Evolutionary conservation across 2,888 invertebrate genomes (phyloP).

Genomic region (Troilus luridus): DNA sequence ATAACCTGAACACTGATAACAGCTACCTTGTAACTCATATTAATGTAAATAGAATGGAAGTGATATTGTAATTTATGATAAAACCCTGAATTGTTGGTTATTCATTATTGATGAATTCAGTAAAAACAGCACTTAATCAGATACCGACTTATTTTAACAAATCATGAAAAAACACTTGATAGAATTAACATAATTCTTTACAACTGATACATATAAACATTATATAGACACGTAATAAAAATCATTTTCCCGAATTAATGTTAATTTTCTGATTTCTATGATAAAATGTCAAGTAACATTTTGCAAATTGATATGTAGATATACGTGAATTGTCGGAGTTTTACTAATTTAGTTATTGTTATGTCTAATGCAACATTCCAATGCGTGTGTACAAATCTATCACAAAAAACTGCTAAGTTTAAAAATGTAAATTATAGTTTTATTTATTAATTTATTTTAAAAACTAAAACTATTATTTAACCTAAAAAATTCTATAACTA

Average conservation of each 20-base stretch:
- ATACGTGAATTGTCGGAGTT: background rate
- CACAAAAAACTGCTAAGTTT: background rate
- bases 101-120: background rate
- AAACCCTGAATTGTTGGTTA: no score
- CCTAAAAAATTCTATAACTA: background rate
- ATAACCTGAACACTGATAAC: no score
- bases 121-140: background rate
- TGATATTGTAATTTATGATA: no score
- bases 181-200: background rate
- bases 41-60: no score
- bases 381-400: background rate
- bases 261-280: background rate
- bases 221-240: background rate
- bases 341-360: background rate
- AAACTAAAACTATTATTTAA: background rate
- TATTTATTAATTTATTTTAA: background rate
- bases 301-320: background rate
- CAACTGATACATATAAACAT: background rate
- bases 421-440: background rate
- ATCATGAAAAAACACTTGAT: background rate
- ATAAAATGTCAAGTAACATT: background rate
- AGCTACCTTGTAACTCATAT: no score
- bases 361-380: background rate
- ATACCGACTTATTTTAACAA: no score
- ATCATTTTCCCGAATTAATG: background rate